These are phyloP conservation scores for Peromyscus melanophrys DNA, from an alignment of 2,797 vertebrate genomes.

Conservation along the genomic window DNA sequence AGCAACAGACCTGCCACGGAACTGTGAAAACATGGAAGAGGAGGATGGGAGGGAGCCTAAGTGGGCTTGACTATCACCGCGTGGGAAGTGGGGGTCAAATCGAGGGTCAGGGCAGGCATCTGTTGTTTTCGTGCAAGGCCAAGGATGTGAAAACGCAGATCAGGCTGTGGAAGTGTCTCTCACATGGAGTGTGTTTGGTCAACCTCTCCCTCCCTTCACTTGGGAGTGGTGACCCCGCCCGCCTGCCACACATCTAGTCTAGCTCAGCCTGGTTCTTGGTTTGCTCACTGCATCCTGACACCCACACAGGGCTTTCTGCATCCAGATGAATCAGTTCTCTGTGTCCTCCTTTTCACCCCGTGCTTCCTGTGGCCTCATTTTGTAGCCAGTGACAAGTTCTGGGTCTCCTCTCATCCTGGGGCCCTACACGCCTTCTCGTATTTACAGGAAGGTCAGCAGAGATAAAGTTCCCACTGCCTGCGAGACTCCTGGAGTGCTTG, in stretches of 20 bases:
- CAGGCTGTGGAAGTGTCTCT: background rate
- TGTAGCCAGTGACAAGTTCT: background rate
- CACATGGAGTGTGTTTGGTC: background rate
- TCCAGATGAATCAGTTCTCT: background rate
- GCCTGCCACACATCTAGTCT: fast-evolving
- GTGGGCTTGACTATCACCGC: background rate
- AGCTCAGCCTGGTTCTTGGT: background rate
- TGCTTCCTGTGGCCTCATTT: background rate
- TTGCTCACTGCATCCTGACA: background rate
- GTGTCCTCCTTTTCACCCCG: too few relatives aligned
- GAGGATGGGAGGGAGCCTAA: background rate
- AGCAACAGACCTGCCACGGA: slow-evolving; percentile 74
- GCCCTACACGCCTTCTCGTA: too few relatives aligned
- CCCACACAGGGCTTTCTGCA: background rate
- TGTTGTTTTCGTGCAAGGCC: background rate
- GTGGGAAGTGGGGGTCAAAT: background rate
- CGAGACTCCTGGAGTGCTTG: background rate
- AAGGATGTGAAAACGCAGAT: background rate
- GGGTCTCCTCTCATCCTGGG: background rate
- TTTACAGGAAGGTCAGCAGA: background rate
- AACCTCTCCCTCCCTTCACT: background rate
- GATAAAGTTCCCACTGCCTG: background rate
- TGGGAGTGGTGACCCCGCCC: too few relatives aligned
- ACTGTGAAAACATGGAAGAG: slow-evolving; percentile 15
- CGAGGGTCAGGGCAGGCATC: background rate